A percentile compares a stretch with the other conserved stretches of the same genome.
These are phyloP conservation scores for Xerus rutilus DNA, from an alignment of 2,797 vertebrate species.

Conservation along the genomic window DNA sequence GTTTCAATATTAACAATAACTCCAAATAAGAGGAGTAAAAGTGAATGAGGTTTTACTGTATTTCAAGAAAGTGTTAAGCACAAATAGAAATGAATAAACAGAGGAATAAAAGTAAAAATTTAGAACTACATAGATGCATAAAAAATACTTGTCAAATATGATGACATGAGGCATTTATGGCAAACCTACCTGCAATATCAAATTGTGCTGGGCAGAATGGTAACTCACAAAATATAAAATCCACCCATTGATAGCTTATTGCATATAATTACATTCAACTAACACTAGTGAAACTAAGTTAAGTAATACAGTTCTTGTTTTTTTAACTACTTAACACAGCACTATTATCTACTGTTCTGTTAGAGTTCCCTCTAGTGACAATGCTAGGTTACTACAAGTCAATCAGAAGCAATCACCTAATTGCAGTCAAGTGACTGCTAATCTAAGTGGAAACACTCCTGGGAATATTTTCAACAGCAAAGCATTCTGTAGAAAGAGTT, in stretches of 20 bases:
- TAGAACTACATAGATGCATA: background rate
- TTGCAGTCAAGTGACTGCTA: background rate
- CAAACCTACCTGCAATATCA: slow-evolving; percentile 41
- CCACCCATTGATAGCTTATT: background rate
- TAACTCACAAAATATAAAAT: slow-evolving; percentile 41
- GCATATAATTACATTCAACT: background rate
- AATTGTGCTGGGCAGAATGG: slow-evolving; percentile 60
- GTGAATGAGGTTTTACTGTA: slow-evolving; percentile 84
- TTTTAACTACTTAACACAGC: background rate
- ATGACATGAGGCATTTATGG: background rate
- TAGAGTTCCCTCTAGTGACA: slow-evolving; percentile 82
- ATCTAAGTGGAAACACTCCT: background rate
- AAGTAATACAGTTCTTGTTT: background rate
- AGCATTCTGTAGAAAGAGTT: slow-evolving; percentile 93
- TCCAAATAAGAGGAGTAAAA: slow-evolving; percentile 62
- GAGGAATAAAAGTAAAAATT: slow-evolving; percentile 13
- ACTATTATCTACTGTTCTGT: slow-evolving; percentile 22
- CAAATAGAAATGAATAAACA: background rate
- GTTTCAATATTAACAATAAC: slow-evolving; percentile 39
- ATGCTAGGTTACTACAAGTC: slow-evolving; percentile 68
- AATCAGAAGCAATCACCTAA: background rate
- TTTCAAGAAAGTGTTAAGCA: slow-evolving; percentile 8
- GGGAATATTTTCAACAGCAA: slow-evolving; percentile 79
- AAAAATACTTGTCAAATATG: background rate
- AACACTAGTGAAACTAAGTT: slow-evolving; percentile 56